Evolutionary conservation across 92 coral and sea anemone genomes (phyloP), one percentile per base, ranked within the genome.

Genomic region (Anthopleura xanthogrammica): DNA sequence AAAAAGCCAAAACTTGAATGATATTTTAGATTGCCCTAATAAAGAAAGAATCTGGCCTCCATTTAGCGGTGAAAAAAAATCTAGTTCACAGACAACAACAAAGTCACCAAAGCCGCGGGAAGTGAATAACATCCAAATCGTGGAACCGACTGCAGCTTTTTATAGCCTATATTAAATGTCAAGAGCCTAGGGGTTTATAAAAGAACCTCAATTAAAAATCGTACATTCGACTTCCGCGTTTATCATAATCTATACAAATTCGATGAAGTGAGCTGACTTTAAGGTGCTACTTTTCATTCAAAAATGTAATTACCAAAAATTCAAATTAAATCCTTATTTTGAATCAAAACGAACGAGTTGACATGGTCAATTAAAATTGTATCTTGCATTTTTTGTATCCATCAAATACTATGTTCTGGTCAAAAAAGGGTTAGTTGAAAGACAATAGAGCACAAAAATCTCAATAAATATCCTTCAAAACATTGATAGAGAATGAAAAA

Each of bases 151-250:
- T 24, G 74, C 29, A 68, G 41, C 41, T 12, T 68, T 68, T 68
- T 68, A 68, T 68, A 68, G 41, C 74, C 43, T 29, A n/a, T 81
- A 72, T 80, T 17, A 80, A 68, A 75, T 81, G 84, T 81, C 77
- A 81, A 46, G 58, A 16, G 57, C 74, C 84, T 81, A 23, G 41
- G 50, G 48, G 74, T 9, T 68, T 50, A 75, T 52, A 46, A 40
- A 41, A 81, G 84, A 64, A 10, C 77, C 52, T 68, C 77, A 81
- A 81, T 81, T 81, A 81, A 41, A 24, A 43, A 68, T 57, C 19
- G 66, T 81, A 70, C 84, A 68, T 43, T 70, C 13, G 58, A 56
- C 83, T 80, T 80, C 83, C 83, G 83, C 20, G 72, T 64, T 64
- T 64, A 64, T 22, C 72, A 68, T 68, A 68, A 68, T 36, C 74